phyloP scores from a whole-genome alignment of 2,113 vertebrate genomes.

The Mirounga angustirostris region DNA sequence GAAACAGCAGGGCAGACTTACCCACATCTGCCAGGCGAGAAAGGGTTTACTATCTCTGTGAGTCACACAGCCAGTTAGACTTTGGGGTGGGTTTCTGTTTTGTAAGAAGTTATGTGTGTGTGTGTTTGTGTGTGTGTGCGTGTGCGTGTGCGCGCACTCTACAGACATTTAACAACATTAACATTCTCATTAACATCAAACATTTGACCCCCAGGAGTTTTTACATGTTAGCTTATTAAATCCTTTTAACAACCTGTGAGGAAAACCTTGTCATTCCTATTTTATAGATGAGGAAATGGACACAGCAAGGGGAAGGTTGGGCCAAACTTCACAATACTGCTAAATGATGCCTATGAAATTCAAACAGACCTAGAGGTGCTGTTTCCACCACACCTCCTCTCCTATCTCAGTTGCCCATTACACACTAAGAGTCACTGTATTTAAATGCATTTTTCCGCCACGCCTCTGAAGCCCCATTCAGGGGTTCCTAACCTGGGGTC shows the following conservation, averaged over 20 bases:
- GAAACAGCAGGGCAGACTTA: not conserved
- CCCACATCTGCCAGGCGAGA: not conserved
- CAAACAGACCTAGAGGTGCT: not conserved
- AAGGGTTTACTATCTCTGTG: not conserved
- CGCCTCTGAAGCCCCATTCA: not conserved
- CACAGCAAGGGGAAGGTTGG: not conserved
- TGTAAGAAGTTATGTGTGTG: not conserved
- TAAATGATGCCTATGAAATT: not conserved
- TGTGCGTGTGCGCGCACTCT: not conserved
- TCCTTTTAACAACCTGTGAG: not conserved
- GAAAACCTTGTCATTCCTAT: not conserved
- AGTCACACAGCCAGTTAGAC: not conserved
- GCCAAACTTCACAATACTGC: not conserved
- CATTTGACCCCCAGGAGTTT: not conserved
- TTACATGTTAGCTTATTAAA: not conserved
- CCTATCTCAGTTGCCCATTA: not conserved
- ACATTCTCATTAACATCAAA: not conserved
- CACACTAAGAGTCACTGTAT: not conserved
- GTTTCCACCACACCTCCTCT: not conserved
- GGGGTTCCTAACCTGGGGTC: not conserved
- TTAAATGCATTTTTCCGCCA: not conserved
- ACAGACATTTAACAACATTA: not conserved
- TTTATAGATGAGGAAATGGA: not conserved
- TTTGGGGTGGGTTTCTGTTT: not conserved
- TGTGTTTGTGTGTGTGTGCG: accelerated